Evolutionary conservation across 2,113 vertebrate species (phyloP).

Genomic region (Pyrgilauda ruficollis): DNA sequence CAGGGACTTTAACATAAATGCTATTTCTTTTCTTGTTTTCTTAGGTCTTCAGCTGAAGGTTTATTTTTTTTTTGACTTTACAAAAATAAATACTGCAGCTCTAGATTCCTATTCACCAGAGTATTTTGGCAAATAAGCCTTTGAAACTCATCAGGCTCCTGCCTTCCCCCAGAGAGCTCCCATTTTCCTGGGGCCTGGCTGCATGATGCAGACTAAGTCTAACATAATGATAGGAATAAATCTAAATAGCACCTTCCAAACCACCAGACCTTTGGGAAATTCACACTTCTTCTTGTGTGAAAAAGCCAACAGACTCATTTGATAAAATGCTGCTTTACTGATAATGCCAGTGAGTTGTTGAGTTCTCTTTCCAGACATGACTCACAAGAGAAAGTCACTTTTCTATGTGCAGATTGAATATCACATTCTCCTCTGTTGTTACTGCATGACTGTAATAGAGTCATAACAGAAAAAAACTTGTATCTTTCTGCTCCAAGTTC

Average conservation of each 20-base stretch:
- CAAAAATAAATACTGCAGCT: neutral
- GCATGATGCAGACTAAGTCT: neutral
- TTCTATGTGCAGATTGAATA: neutral
- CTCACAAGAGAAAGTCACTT: neutral
- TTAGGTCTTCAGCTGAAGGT: neutral
- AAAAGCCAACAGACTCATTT: neutral
- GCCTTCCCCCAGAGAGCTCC: neutral
- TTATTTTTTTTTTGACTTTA: neutral
- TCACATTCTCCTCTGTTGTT: neutral
- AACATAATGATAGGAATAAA: neutral
- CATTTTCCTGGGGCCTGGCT: neutral
- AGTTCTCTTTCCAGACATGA: neutral
- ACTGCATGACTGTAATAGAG: neutral
- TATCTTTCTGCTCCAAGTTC: neutral
- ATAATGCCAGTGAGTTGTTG: neutral
- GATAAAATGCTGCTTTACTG: neutral
- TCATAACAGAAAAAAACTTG: neutral
- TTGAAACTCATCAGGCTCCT: neutral
- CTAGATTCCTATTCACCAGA: neutral
- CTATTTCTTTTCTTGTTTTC: neutral
- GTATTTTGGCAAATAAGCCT: neutral
- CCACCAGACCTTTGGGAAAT: constrained; percentile 32
- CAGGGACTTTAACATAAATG: neutral
- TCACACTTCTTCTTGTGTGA: neutral
- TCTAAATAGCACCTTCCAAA: constrained; percentile 20